Evolutionary conservation across 2,797 vertebrate genomes (phyloP).

Genomic region (Siniperca undulata): DNA sequence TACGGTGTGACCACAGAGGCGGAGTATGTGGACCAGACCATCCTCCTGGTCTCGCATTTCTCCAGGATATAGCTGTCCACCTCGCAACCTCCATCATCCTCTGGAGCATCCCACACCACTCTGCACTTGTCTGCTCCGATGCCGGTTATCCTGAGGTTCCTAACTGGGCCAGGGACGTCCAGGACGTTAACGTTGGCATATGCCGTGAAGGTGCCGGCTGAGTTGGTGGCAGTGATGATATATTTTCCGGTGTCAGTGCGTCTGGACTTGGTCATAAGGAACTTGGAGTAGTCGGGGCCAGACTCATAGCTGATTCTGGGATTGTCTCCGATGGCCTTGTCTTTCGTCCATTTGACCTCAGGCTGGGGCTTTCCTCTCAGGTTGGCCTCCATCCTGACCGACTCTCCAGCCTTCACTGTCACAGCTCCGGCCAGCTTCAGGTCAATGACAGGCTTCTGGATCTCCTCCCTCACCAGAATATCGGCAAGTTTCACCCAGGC

Average conservation of each 20-base stretch:
- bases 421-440: constrained; percentile 91
- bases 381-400: constrained; percentile 94
- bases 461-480: constrained; percentile 94
- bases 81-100: constrained; percentile 97
- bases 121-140: constrained; percentile 95
- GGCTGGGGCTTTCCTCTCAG: constrained; percentile 98
- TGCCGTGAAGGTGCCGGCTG: constrained; percentile 94
- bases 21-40: constrained; percentile 99
- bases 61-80: constrained; percentile 98
- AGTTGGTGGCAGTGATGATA: constrained; percentile 93
- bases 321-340: constrained; percentile 93
- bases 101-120: constrained; percentile 94
- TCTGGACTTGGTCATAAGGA: constrained; percentile 92
- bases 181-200: constrained; percentile 94
- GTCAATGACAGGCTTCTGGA: constrained; percentile 96
- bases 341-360: constrained; percentile 95
- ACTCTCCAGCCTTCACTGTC: constrained; percentile 95
- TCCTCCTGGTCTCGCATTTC: constrained; percentile 98
- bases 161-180: constrained; percentile 94
- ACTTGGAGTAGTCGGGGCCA: constrained; percentile 91
- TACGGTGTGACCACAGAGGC: constrained; percentile 90
- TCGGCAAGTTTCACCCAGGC: constrained; percentile 95
- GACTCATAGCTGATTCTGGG: constrained; percentile 95
- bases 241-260: constrained; percentile 96
- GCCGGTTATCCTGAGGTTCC: constrained; percentile 92